Percentiles rank a stretch among this genome's conserved stretches.
Conservation (phyloP, 2,888 invertebrate species). For the Stramonita haemastoma region DNA sequence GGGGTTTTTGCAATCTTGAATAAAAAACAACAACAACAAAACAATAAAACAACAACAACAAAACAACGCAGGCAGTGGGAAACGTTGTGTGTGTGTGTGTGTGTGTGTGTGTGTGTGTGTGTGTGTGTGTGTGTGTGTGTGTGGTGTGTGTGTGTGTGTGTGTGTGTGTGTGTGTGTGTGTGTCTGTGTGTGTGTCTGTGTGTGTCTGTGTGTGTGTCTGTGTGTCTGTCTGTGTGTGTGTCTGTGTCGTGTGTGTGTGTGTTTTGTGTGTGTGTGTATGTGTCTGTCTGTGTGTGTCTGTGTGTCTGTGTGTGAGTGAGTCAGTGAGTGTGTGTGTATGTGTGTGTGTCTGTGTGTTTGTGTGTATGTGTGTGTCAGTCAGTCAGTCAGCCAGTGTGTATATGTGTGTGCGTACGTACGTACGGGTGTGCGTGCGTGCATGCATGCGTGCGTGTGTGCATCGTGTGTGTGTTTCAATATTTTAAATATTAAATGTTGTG, state of each 20-base stretch:
- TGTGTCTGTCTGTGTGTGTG: constrained; percentile 9
- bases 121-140: background rate
- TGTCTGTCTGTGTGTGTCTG: background rate
- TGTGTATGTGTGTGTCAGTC: background rate
- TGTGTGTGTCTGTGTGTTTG: constrained; percentile 12
- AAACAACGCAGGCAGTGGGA: too few relatives aligned
- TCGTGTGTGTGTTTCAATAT: background rate
- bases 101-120: background rate
- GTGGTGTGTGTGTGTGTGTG: too few relatives aligned
- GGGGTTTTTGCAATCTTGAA: too few relatives aligned
- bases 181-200: background rate
- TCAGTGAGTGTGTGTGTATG: background rate
- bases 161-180: background rate
- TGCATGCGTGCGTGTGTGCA: background rate
- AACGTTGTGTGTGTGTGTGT: background rate
- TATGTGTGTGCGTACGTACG: background rate
- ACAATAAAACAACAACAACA: too few relatives aligned
- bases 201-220: constrained; percentile 13
- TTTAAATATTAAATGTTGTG: too few relatives aligned
- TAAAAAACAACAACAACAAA: too few relatives aligned
- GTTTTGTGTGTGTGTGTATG: background rate
- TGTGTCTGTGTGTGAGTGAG: background rate
- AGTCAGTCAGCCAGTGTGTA: background rate
- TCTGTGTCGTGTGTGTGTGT: background rate
- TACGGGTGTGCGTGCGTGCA: background rate